These are phyloP conservation scores for Ostrea denselamellosa DNA, from an alignment of 1,140 invertebrate species.

Conservation along the genomic window DNA sequence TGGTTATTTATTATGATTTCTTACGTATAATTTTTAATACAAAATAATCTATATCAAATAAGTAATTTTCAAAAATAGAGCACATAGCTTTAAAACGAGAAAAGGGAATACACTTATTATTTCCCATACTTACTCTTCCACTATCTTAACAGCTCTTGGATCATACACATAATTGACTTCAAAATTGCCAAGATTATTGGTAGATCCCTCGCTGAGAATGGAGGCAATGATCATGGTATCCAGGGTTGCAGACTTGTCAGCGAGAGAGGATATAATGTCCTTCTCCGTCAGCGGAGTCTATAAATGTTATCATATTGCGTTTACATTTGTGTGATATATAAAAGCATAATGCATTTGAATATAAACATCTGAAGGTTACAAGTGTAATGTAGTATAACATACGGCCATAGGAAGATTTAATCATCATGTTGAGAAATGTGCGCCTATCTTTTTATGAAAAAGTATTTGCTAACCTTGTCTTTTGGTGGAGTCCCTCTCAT, in stretches of 20 bases:
- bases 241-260: conserved; percentile 72
- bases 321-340: neutral
- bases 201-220: conserved; percentile 75
- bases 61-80: too few species aligned
- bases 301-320: neutral
- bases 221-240: conserved; percentile 78
- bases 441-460: too few species aligned
- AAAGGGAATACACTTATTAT: too few species aligned
- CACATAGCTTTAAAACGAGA: too few species aligned
- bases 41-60: too few species aligned
- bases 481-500: conserved; percentile 61
- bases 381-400: too few species aligned
- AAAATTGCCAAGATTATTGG: conserved; percentile 78
- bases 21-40: too few species aligned
- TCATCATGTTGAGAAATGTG: too few species aligned
- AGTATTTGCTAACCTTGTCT: conserved; percentile 42
- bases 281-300: conserved; percentile 63
- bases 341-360: neutral
- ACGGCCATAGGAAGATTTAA: too few species aligned
- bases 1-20: too few species aligned
- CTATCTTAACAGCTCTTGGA: conserved; percentile 70
- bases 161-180: conserved; percentile 77
- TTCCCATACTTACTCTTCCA: conserved; percentile 77
- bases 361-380: neutral
- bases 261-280: conserved; percentile 73